These are phyloP conservation scores for Zaprionus inermis DNA, from an alignment of 1,140 invertebrate genomes.

Conservation along the genomic window DNA sequence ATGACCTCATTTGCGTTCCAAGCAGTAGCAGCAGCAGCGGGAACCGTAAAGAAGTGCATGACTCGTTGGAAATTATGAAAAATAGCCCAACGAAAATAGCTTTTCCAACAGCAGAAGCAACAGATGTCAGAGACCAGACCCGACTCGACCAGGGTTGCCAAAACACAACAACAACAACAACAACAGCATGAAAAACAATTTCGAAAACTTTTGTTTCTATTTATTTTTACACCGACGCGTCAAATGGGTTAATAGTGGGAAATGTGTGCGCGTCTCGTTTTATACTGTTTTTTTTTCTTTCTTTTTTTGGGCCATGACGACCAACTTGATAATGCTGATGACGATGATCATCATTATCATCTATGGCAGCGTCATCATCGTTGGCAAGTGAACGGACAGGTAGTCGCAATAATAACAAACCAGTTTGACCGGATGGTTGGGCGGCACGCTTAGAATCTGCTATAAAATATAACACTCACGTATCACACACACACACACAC, in stretches of 20 bases:
- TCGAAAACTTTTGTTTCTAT: slow-evolving; percentile 48
- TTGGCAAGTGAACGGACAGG: slow-evolving; percentile 37
- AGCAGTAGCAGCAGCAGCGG: slow-evolving; percentile 2
- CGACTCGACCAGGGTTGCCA: slow-evolving; percentile 1
- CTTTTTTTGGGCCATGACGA: slow-evolving; percentile 39
- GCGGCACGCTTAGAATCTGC: slow-evolving; percentile 49
- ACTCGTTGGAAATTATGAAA: slow-evolving; percentile 49
- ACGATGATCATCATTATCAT: slow-evolving; percentile 16
- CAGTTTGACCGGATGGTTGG: slow-evolving; percentile 43
- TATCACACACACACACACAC: neutral
- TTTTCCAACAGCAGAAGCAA: slow-evolving; percentile 45
- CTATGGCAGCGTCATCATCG: slow-evolving; percentile 10
- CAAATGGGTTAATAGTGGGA: slow-evolving; percentile 79
- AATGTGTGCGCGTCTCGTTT: slow-evolving; percentile 41
- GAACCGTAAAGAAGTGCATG: slow-evolving; percentile 39
- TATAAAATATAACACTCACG: slow-evolving; percentile 17
- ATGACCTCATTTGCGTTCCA: slow-evolving; percentile 48
- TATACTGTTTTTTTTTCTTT: neutral
- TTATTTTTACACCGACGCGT: slow-evolving; percentile 72
- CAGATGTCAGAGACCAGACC: slow-evolving; percentile 32
- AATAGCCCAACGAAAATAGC: slow-evolving; percentile 51
- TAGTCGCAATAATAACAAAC: slow-evolving; percentile 35
- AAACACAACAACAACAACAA: neutral
- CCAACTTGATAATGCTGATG: slow-evolving; percentile 15
- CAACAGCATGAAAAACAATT: slow-evolving; percentile 24